Percentiles rank a stretch among this genome's conserved stretches.
Evolutionary conservation across 2,797 vertebrate genomes (phyloP).

Genomic region (Epinephelus awoara): DNA sequence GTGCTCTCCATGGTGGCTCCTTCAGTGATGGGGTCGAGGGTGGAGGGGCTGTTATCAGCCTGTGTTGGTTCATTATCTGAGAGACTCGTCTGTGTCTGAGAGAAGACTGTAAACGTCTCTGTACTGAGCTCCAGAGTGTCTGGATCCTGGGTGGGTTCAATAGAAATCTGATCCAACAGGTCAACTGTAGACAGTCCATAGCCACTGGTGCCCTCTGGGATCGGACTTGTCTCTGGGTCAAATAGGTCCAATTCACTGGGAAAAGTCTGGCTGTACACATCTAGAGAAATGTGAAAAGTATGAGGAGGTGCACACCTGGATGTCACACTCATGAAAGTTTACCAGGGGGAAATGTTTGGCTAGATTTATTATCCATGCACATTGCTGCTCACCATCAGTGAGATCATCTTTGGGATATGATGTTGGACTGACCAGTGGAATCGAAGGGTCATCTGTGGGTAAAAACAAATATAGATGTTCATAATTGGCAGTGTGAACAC

Average conservation of each 20-base stretch:
- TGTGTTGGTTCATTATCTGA: conserved; percentile 21
- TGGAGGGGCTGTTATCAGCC: not conserved
- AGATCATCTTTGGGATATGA: conserved; percentile 36
- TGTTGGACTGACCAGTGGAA: conserved; percentile 35
- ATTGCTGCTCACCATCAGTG: conserved; percentile 56
- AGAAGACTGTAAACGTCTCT: conserved; percentile 6
- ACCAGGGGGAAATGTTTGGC: not conserved
- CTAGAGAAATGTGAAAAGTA: conserved; percentile 42
- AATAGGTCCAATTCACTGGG: not conserved
- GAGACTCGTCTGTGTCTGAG: conserved; percentile 10
- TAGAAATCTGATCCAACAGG: conserved; percentile 22
- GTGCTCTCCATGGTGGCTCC: conserved; percentile 14
- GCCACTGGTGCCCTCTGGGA: conserved; percentile 65
- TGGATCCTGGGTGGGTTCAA: conserved; percentile 34
- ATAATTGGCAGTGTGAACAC: not conserved
- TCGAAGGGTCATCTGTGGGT: conserved; percentile 35
- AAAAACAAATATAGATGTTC: conserved; percentile 7
- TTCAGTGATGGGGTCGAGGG: not conserved
- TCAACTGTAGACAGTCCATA: conserved; percentile 37
- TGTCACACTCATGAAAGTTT: not conserved
- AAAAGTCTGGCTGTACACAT: conserved; percentile 4
- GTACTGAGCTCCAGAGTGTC: conserved; percentile 26
- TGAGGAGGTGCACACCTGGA: not conserved
- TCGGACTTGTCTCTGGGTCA: conserved; percentile 11
- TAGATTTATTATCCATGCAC: conserved; percentile 2